Percentiles rank a stretch among this genome's conserved stretches.
These are phyloP conservation scores for Argyresthia albistria DNA, from an alignment of 2,888 invertebrate species.

Conservation along the genomic window DNA sequence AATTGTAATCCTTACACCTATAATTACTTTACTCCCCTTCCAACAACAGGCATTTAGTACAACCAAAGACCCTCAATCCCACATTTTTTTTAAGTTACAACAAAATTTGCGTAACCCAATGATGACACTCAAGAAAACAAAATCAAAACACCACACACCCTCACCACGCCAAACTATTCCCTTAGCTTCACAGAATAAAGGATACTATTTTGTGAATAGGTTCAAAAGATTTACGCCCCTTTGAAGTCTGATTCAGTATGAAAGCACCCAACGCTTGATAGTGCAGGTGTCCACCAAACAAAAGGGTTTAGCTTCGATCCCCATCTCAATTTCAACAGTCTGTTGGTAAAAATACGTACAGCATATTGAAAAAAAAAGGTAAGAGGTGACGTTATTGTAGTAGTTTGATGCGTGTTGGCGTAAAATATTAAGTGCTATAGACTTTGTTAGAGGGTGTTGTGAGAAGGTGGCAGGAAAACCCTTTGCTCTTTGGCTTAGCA, in stretches of 20 bases:
- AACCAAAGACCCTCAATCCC: too few species aligned
- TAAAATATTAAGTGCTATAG: not conserved
- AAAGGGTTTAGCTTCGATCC: constrained; percentile 57
- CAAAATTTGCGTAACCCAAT: constrained; percentile 24
- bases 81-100: too few species aligned
- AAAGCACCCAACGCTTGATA: constrained; percentile 59
- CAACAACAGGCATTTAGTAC: too few species aligned
- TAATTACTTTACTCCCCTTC: too few species aligned
- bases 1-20: too few species aligned
- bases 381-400: not conserved
- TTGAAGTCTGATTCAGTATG: constrained; percentile 27
- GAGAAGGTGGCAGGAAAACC: too few species aligned
- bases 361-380: not conserved
- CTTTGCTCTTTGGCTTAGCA: too few species aligned
- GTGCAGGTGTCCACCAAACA: constrained; percentile 63
- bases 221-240: constrained; percentile 19
- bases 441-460: constrained; percentile 10
- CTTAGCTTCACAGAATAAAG: not conserved
- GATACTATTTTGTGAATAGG: constrained; percentile 7
- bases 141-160: not conserved
- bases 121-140: constrained; percentile 24
- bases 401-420: not conserved
- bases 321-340: constrained; percentile 25
- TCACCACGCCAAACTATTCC: constrained; percentile 10
- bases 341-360: constrained; percentile 12